Base-by-base conservation (phyloP, 2,888 invertebrate species). In the Vannuccia rotundouncinata region DNA sequence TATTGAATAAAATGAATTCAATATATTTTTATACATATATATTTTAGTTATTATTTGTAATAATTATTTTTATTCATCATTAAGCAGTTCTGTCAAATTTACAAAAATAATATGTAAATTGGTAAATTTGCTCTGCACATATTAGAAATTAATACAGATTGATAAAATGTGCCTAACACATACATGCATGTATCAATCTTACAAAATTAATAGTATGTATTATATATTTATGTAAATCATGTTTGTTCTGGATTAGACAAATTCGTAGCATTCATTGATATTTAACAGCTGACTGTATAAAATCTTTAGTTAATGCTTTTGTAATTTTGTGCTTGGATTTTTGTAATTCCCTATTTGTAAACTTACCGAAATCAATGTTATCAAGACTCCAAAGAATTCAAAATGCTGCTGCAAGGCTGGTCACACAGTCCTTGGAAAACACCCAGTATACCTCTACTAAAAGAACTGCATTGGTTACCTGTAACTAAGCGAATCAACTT, bases 361-460 rank as follows among this genome's bases (percentile, higher is more conserved):
- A 66, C 66, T 66, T 66, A 66, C 22, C 10, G 66, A 66, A 66
- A 66, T 66, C 66, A 66, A 66, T 66, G 66, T 66, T 66, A 66
- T 66, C 66, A 66, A 66, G 22, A 27, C 66, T 5, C 66, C 66
- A 66, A 22, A 66, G 25, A n/a, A 66, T 66, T 66, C 66, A 45
- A 45, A 45, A 45, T 45, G 5, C 10, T 45, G 17, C 45, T 45
- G 45, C 45, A 45, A 45, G 45, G 45, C 17, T 45, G 45, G 45
- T 45, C 66, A 2, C 66, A 66, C 13, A 66, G 66, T 66, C 66
- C 10, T 66, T 66, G 45, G 66, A 66, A 66, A 66, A 66, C 66
- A 66, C 66, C 66, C 66, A 66, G 66, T 66, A 66, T 66, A 66
- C 66, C 66, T 66, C 66, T 66, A 66, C 66, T 66, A 66, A 66